These are phyloP conservation scores for Leptinotarsa peninsularis DNA, from an alignment of 2,888 invertebrate genomes.

Conservation along the genomic window DNA sequence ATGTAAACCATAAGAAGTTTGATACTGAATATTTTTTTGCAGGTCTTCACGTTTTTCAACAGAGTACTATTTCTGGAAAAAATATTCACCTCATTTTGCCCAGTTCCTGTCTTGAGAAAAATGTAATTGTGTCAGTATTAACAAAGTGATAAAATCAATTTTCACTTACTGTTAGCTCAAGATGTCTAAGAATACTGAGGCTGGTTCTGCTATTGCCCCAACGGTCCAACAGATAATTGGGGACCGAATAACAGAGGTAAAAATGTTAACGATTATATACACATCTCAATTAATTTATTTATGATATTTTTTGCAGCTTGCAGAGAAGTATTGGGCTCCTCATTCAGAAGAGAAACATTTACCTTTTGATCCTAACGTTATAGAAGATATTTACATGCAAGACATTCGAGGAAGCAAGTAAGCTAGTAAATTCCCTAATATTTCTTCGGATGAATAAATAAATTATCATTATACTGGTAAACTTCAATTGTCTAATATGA, in stretches of 20 bases:
- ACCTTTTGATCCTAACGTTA: constrained; percentile 81
- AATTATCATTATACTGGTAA: too few species aligned
- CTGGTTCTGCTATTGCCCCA: constrained; percentile 74
- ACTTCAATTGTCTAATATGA: too few species aligned
- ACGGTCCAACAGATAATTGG: constrained; percentile 92
- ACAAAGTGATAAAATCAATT: neutral
- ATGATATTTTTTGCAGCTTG: constrained; percentile 73
- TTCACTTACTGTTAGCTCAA: neutral
- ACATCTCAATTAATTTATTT: neutral
- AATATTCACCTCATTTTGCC: too few species aligned
- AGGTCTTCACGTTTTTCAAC: too few species aligned
- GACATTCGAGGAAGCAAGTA: constrained; percentile 88
- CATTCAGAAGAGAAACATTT: constrained; percentile 79
- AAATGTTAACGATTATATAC: neutral
- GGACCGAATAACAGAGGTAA: constrained; percentile 88
- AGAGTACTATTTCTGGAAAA: too few species aligned
- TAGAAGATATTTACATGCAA: constrained; percentile 89
- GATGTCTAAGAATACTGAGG: constrained; percentile 31
- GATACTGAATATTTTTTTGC: too few species aligned
- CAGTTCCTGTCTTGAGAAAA: too few species aligned
- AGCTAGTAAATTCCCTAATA: constrained; percentile 55
- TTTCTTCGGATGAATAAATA: too few species aligned
- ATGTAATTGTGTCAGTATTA: neutral
- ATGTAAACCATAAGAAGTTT: too few species aligned
- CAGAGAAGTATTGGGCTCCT: constrained; percentile 93